Evolutionary conservation across 2,888 invertebrate species (phyloP).

Genomic region (Thumatha senex): DNA sequence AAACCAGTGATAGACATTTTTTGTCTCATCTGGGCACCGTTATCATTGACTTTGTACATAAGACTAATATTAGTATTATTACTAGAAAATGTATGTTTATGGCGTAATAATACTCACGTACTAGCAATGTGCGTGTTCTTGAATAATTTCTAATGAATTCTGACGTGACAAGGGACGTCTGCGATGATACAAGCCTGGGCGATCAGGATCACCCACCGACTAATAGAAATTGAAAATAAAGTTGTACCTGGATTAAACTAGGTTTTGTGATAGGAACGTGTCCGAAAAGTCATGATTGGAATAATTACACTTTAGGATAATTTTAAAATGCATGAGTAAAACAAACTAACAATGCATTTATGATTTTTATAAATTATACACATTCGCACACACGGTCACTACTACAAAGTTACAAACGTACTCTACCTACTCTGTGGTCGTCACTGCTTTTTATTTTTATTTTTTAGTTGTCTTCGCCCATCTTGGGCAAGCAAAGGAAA

Average conservation of each 20-base stretch:
- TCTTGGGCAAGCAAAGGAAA: too few species aligned
- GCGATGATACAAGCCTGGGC: neutral
- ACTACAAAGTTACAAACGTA: conserved; percentile 1
- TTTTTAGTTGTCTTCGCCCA: too few species aligned
- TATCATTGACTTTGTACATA: neutral
- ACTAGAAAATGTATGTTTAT: conserved; percentile 27
- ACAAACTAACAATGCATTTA: conserved; percentile 23
- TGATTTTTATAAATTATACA: conserved; percentile 22
- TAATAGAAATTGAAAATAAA: too few species aligned
- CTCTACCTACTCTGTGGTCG: neutral
- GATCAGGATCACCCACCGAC: too few species aligned
- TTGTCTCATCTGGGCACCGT: neutral
- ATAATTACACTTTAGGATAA: conserved; percentile 1
- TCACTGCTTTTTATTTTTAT: too few species aligned
- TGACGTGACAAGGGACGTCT: conserved; percentile 41
- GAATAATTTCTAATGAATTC: conserved; percentile 46
- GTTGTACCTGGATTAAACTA: conserved; percentile 1
- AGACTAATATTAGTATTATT: neutral
- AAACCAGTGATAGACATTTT: too few species aligned
- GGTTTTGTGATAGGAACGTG: conserved; percentile 10
- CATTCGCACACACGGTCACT: conserved; percentile 26
- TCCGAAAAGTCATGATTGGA: conserved; percentile 21
- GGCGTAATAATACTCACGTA: conserved; percentile 20
- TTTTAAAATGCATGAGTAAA: conserved; percentile 16
- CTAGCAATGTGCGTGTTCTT: conserved; percentile 43